Evolutionary conservation across 2,888 invertebrate genomes (phyloP), one percentile per base, ranked within the genome.

Genomic region (Synanthedon andrenaeformis): DNA sequence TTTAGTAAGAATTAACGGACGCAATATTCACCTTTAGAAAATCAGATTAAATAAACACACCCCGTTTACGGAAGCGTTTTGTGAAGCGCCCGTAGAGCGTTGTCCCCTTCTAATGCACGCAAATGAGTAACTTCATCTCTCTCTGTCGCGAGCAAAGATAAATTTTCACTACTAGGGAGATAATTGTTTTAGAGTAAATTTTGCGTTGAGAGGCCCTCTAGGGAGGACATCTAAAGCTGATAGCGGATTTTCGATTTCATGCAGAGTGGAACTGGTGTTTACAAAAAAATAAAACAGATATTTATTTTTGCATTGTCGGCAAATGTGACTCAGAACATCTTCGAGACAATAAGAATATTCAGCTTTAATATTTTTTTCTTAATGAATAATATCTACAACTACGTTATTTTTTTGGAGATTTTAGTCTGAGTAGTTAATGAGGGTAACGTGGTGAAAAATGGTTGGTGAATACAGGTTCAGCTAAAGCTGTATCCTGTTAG

Each of bases 171-270:
- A 12, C 13, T 51, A 55, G 42, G 54, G 49, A 49, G 41, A 53
- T 59, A 58, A 61, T 59, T 57, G 56, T 58, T 61, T 60, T 56
- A 59, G 57, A 61, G 59, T 58, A 61, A 45, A 58, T 54, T 53
- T 56, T 54, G 61, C 58, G 58, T 59, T 59, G 59, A 58, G 53
- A 58, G 54, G 54, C 54, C 23, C 23, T 56, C 57, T 42, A 56
- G 56, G 49, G 53, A 52, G 45, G 45, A 52, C 50, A 52, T 45
- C 45, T n/a, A 42, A 42, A 42, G 42, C 42, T 35, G 45, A 45
- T 45, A 13, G 45, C 45, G 45, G 45, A 14, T 13, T 45, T 14
- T 45, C 45, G 45, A 45, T n/a, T 45, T 45, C 6, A 14, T 45
- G 45, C 35, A 35, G 35, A 28, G 8, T 35, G 35, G 8, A 35